These are phyloP conservation scores for Actenoides hombroni DNA, from an alignment of 2,113 vertebrate genomes.

Conservation along the genomic window DNA sequence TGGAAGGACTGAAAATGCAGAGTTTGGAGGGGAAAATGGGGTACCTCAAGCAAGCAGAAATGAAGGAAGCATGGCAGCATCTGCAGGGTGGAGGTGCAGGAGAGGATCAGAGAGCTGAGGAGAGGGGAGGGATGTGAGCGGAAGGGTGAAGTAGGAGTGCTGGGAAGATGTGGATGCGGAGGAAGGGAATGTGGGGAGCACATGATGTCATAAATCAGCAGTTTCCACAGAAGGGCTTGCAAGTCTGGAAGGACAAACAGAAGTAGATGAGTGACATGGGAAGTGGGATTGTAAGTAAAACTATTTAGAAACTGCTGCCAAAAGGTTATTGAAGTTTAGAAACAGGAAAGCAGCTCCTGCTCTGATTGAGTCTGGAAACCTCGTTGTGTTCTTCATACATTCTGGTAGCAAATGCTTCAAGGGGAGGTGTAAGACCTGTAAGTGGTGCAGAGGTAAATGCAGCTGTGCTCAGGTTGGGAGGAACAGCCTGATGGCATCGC, in stretches of 20 bases:
- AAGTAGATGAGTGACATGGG: not conserved
- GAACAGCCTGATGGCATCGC: not conserved
- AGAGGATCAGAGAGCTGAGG: not conserved
- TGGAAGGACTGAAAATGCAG: not conserved
- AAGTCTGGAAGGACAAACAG: not conserved
- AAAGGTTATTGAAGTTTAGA: not conserved
- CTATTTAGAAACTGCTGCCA: not conserved
- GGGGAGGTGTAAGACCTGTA: not conserved
- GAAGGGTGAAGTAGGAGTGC: not conserved
- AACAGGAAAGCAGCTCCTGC: not conserved
- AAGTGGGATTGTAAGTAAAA: not conserved
- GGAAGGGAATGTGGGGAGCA: slow-evolving; percentile 25
- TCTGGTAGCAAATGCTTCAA: not conserved
- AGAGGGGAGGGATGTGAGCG: not conserved
- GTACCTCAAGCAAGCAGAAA: not conserved
- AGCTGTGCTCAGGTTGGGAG: not conserved
- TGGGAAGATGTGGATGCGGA: not conserved
- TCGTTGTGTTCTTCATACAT: not conserved
- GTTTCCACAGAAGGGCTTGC: not conserved
- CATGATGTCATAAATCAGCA: slow-evolving; percentile 16
- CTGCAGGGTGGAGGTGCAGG: rapidly evolving
- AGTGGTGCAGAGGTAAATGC: not conserved
- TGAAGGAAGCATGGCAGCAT: not conserved
- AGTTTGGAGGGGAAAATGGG: not conserved
- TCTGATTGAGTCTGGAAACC: not conserved